Evolutionary conservation across 2,797 vertebrate species (phyloP).

Genomic region (Mormyrops boulengeri): DNA sequence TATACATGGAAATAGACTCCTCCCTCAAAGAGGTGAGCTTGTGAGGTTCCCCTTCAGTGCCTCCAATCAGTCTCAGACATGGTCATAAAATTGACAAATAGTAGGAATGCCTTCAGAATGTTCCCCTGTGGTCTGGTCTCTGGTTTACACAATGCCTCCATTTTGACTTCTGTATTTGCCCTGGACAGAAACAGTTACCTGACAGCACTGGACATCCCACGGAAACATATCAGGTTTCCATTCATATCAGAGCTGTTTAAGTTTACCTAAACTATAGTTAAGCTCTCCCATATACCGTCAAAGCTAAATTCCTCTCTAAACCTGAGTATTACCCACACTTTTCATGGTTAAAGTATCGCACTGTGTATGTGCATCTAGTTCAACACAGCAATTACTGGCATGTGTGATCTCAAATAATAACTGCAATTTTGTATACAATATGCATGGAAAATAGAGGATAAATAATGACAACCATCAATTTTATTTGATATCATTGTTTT

Average conservation of each 20-base stretch:
- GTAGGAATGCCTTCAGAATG: background rate
- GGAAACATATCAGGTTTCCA: background rate
- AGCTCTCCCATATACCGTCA: slow-evolving; percentile 33
- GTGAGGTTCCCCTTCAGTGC: background rate
- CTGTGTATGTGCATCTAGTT: slow-evolving; percentile 50
- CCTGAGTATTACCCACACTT: slow-evolving; percentile 40
- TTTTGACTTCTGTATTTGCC: background rate
- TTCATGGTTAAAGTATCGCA: slow-evolving; percentile 42
- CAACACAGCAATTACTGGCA: slow-evolving; percentile 57
- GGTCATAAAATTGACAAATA: slow-evolving; percentile 1
- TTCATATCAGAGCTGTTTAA: background rate
- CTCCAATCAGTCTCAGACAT: background rate
- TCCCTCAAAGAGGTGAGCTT: background rate
- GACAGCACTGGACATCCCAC: background rate
- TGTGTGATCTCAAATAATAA: slow-evolving; percentile 56
- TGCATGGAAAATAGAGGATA: slow-evolving; percentile 40
- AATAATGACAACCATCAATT: slow-evolving; percentile 55
- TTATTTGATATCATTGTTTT: slow-evolving; percentile 48
- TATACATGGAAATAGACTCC: slow-evolving; percentile 21
- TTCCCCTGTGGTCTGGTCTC: background rate
- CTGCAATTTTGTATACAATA: slow-evolving; percentile 53
- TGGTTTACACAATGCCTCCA: background rate
- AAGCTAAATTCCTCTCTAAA: slow-evolving; percentile 49
- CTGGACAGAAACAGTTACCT: background rate
- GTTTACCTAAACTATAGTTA: slow-evolving; percentile 45